These are phyloP conservation scores for Brenthis daphne DNA, from an alignment of 2,888 invertebrate species.

Conservation along the genomic window DNA sequence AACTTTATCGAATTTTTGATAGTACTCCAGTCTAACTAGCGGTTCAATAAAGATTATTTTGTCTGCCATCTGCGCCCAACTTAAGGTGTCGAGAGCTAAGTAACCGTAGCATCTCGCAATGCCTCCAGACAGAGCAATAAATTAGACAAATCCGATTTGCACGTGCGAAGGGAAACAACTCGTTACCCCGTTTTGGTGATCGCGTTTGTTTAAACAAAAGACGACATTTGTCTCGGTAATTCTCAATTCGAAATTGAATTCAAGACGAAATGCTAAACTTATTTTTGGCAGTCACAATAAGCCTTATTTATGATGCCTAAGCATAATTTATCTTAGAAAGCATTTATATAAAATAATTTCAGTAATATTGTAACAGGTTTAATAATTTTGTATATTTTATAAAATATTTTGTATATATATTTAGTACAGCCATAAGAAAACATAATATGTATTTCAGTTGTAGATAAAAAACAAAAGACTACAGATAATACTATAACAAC, in stretches of 20 bases:
- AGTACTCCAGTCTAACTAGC: neutral
- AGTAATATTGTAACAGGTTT: neutral
- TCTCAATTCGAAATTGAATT: slow-evolving; percentile 47
- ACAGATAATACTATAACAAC: neutral
- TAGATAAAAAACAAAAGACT: neutral
- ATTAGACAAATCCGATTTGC: slow-evolving; percentile 81
- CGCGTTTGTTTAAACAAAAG: slow-evolving; percentile 64
- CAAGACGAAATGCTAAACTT: slow-evolving; percentile 29
- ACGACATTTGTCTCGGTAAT: slow-evolving; percentile 50
- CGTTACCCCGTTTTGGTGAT: slow-evolving; percentile 60
- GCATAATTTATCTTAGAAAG: slow-evolving; percentile 3
- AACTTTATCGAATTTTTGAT: neutral
- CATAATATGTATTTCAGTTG: no score
- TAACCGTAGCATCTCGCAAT: slow-evolving; percentile 69
- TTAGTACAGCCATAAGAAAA: no score
- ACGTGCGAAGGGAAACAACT: slow-evolving; percentile 65
- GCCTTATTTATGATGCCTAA: slow-evolving; percentile 13
- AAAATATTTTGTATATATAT: no score
- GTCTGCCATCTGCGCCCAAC: slow-evolving; percentile 18
- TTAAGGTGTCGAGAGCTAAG: slow-evolving; percentile 70
- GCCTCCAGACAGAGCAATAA: slow-evolving; percentile 71
- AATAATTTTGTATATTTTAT: neutral
- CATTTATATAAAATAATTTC: neutral
- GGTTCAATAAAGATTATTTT: slow-evolving; percentile 6
- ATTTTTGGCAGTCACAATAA: slow-evolving; percentile 11